Evolutionary conservation across 2,797 vertebrate genomes (phyloP).

Genomic region (Melanotaenia boesemani): DNA sequence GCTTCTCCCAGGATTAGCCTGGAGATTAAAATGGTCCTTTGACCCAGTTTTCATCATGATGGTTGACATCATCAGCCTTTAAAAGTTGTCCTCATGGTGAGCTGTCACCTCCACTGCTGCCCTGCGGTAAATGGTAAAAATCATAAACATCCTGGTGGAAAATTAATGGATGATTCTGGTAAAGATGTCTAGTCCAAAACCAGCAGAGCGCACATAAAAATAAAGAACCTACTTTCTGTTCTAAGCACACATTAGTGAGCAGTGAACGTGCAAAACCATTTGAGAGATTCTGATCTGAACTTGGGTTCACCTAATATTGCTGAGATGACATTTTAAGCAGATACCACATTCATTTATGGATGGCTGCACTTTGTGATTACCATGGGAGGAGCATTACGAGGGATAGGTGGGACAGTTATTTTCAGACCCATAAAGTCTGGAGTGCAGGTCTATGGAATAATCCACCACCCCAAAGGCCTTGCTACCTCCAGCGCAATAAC

Average conservation of each 20-base stretch:
- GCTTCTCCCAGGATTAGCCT: too few relatives aligned
- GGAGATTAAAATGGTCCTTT: too few relatives aligned
- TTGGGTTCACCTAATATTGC: conserved; percentile 62
- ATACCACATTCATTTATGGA: conserved; percentile 74
- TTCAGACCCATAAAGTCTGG: conserved; percentile 80
- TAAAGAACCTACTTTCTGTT: neutral
- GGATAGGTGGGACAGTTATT: conserved; percentile 77
- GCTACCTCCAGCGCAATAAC: conserved; percentile 75
- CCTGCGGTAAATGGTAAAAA: too few relatives aligned
- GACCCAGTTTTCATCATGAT: too few relatives aligned
- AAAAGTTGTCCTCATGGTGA: too few relatives aligned
- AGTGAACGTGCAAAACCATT: conserved; percentile 25
- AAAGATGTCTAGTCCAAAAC: neutral
- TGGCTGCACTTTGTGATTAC: conserved; percentile 77
- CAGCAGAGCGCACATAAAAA: neutral
- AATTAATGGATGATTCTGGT: neutral
- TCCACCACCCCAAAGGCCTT: conserved; percentile 75
- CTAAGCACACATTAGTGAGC: neutral
- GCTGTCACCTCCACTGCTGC: too few relatives aligned
- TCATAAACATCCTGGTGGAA: too few relatives aligned
- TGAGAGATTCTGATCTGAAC: conserved; percentile 48
- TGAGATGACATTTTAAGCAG: conserved; percentile 75
- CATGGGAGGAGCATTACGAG: conserved; percentile 55
- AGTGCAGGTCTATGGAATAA: conserved; percentile 79
- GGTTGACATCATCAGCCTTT: too few relatives aligned